Evolutionary conservation across 2,113 vertebrate genomes (phyloP), one percentile per base, ranked within the genome.

Genomic region (Stegastes partitus): DNA sequence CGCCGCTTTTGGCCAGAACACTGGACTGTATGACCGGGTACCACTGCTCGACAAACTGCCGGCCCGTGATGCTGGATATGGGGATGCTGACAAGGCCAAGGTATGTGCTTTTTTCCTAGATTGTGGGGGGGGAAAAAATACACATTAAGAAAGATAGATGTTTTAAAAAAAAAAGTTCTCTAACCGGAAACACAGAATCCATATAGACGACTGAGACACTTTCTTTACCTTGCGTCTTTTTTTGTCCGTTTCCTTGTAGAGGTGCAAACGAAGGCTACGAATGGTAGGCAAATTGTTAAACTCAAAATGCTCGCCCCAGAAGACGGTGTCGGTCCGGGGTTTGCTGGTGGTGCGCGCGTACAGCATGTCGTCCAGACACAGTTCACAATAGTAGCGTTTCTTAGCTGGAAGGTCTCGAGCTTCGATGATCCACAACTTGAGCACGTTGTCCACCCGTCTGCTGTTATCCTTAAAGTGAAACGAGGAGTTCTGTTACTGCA

Each of bases 271-370:
- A 84, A 99, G 95, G 94, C 97, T 97, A 54, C 97, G 95, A 63
- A 99, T 97, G 26, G 97, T 95, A 0, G 97, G 97, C 78, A 99
- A 93, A 92, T 99, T 99, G 95, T 98, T 98, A 85, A 99, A 99
- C 88, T 99, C 98, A 3, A 99, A 99, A 84, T 99, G 97, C 87
- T 99, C 98, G 0, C 98, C 98, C 98, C 98, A 99, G 94, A 99
- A 99, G 84, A 99, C 97, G 0, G 96, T 98, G 94, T 99, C 97
- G 0, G 97, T 96, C 55, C 97, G 97, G 10, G 97, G 95, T 85
- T 99, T 99, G 96, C 97, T 99, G 94, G 98, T 99, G 94, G 98
- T 99, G 34, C 97, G 96, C 0, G 98, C 98, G 1, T 98, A 99
- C 44, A 99, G 93, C 96, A 99, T 98, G 94, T 99, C 98, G 0